phyloP scores from a whole-genome alignment of 2,113 vertebrate species.

The Meleagris gallopavo region DNA sequence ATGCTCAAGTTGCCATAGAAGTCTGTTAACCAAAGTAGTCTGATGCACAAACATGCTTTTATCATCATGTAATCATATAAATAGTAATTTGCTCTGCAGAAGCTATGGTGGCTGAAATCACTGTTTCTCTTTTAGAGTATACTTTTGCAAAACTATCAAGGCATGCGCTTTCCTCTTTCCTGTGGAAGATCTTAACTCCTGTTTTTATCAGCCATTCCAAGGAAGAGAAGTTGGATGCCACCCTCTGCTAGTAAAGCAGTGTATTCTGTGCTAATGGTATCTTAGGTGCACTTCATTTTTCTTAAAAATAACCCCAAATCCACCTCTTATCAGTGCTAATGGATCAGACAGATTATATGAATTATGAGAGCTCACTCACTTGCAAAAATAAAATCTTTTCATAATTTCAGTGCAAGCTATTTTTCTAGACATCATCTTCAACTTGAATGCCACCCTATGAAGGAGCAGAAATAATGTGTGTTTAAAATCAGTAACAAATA shows the following conservation, averaged over 20 bases:
- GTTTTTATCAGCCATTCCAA: not conserved
- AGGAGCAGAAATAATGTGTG: not conserved
- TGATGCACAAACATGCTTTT: not conserved
- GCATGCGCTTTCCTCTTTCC: not conserved
- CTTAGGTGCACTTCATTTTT: too few relatives aligned
- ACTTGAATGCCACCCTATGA: rapidly evolving
- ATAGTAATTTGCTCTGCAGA: not conserved
- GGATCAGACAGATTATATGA: not conserved
- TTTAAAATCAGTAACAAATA: not conserved
- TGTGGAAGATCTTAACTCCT: not conserved
- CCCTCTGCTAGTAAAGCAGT: not conserved
- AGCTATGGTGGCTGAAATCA: not conserved
- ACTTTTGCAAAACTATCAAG: not conserved
- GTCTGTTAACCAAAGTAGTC: not conserved
- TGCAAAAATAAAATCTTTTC: not conserved
- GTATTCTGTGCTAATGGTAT: not conserved
- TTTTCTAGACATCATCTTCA: not conserved
- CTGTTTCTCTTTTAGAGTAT: not conserved
- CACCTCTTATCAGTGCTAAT: not conserved
- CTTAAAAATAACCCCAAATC: not conserved
- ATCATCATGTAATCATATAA: not conserved
- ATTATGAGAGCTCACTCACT: not conserved
- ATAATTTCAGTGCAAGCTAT: not conserved
- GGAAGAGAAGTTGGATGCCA: not conserved
- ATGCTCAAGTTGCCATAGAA: not conserved